phyloP scores from a whole-genome alignment of 2,888 invertebrate genomes.

The Orthonychiurus folsomi region DNA sequence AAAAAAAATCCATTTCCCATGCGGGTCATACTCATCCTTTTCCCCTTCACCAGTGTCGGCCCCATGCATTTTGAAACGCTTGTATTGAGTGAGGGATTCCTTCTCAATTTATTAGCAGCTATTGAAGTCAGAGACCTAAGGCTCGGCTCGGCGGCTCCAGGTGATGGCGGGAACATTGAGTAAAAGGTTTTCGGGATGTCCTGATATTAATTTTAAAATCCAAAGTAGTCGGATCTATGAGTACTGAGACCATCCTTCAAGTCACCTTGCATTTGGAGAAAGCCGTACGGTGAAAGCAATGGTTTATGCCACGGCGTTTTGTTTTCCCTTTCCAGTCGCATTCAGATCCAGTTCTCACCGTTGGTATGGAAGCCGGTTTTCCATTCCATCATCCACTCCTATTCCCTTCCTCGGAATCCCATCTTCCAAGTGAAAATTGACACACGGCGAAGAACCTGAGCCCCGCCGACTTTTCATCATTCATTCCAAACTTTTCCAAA shows the following conservation, averaged over 20 bases:
- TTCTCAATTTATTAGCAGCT: background rate
- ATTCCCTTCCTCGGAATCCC: background rate
- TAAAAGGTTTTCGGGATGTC: too few species aligned
- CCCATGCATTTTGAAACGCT: background rate
- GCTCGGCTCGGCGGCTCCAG: too few species aligned
- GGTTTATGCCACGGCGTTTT: background rate
- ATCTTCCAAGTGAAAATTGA: background rate
- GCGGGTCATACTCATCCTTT: too few species aligned
- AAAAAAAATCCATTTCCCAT: too few species aligned
- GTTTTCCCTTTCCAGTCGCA: background rate
- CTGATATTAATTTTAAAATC: too few species aligned
- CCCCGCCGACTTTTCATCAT: constrained; percentile 1
- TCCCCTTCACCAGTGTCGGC: too few species aligned
- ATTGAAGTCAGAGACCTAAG: background rate
- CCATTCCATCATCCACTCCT: background rate
- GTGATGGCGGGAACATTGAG: too few species aligned
- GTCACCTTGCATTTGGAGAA: background rate
- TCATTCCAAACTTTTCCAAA: constrained; percentile 1
- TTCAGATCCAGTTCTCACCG: background rate
- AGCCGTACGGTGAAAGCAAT: background rate
- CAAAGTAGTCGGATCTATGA: too few species aligned
- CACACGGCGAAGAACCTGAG: background rate
- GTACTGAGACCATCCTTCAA: too few species aligned
- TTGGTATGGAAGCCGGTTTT: background rate
- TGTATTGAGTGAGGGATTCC: background rate